These are phyloP conservation scores for Nyctalus aviator DNA, from an alignment of 2,797 vertebrate species.

Conservation along the genomic window DNA sequence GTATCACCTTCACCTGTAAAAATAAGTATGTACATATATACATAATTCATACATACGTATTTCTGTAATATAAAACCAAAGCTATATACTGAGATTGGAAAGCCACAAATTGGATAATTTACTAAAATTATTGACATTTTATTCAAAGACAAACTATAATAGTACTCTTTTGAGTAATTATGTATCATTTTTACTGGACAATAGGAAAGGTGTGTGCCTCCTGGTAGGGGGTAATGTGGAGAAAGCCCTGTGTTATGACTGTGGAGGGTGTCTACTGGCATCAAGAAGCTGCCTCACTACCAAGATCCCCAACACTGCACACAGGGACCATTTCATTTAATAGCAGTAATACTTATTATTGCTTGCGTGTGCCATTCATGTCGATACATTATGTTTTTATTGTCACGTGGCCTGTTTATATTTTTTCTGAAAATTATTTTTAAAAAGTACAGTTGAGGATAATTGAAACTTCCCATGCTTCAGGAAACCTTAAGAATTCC, in stretches of 20 bases:
- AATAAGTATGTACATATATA: constrained; percentile 63
- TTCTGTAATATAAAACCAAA: constrained; percentile 3
- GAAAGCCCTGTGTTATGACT: neutral
- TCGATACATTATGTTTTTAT: neutral
- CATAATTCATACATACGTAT: neutral
- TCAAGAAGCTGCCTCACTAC: neutral
- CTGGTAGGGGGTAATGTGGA: neutral
- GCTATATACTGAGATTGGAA: constrained; percentile 13
- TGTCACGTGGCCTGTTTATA: neutral
- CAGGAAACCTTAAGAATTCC: constrained; percentile 11
- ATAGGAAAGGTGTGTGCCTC: neutral
- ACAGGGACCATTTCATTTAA: neutral
- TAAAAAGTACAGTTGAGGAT: neutral
- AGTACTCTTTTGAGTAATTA: constrained; percentile 31
- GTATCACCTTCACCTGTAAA: constrained; percentile 89
- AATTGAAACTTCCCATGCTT: constrained; percentile 25
- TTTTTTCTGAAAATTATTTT: constrained; percentile 42
- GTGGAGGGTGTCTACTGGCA: neutral
- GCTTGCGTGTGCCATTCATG: neutral
- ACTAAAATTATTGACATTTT: neutral
- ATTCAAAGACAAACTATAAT: neutral
- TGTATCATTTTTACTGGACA: neutral
- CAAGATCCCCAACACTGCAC: neutral
- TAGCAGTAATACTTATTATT: neutral
- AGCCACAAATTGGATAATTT: neutral